Percentiles rank a stretch among this genome's conserved stretches.
These are phyloP conservation scores for Crypturellus tataupa DNA, from an alignment of 2,797 vertebrate genomes.

Conservation along the genomic window DNA sequence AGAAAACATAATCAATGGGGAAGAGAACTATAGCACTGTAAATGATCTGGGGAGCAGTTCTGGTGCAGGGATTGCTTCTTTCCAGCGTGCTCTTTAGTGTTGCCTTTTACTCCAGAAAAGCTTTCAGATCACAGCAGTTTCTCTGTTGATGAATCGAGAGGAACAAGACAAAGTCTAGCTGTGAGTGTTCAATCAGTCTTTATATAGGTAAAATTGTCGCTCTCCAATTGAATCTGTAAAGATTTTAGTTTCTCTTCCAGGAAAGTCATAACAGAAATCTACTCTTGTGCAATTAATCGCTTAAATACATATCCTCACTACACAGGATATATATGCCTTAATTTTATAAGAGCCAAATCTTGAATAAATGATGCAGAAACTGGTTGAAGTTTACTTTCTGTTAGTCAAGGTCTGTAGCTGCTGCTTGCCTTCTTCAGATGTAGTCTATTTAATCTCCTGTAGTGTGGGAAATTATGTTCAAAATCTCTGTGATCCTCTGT, in stretches of 20 bases:
- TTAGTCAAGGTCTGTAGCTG: conserved; percentile 72
- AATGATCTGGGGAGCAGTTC: conserved; percentile 47
- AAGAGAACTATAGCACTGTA: neutral
- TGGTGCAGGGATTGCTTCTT: conserved; percentile 51
- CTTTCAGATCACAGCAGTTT: conserved; percentile 70
- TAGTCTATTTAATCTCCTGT: conserved; percentile 88
- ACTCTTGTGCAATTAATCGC: conserved; percentile 44
- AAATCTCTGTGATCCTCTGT: conserved; percentile 82
- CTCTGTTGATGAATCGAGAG: conserved; percentile 61
- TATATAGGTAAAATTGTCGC: conserved; percentile 55
- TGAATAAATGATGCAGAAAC: conserved; percentile 61
- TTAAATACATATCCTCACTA: conserved; percentile 3
- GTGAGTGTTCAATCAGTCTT: conserved; percentile 55
- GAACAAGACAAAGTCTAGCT: conserved; percentile 59
- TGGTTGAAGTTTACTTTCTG: conserved; percentile 80
- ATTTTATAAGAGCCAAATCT: conserved; percentile 53
- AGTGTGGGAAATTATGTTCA: conserved; percentile 87
- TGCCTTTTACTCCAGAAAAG: conserved; percentile 61
- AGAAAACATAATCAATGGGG: conserved; percentile 4
- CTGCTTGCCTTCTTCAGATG: conserved; percentile 81
- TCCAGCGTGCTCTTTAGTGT: conserved; percentile 31
- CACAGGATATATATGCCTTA: conserved; percentile 26
- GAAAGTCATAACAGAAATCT: neutral
- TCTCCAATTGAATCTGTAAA: conserved; percentile 57
- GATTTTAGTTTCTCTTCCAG: conserved; percentile 39